Percentiles rank a stretch among this genome's conserved stretches.
Evolutionary conservation across 2,888 invertebrate species (phyloP).

Genomic region (Pandemis corylana): DNA sequence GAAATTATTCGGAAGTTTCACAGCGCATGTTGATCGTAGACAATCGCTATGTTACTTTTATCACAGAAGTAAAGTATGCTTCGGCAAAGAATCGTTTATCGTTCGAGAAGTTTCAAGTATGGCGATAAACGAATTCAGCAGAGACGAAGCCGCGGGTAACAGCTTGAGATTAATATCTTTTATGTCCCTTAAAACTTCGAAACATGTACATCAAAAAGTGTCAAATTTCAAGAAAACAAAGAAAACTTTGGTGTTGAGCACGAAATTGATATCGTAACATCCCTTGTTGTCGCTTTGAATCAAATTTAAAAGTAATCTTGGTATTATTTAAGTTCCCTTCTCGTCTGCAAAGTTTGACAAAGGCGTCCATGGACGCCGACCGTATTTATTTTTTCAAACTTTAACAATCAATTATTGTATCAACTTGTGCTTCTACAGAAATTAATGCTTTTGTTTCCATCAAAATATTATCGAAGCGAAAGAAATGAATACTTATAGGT

Average conservation of each 20-base stretch:
- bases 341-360: constrained; percentile 20
- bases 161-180: neutral
- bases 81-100: no score
- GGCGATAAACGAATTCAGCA: no score
- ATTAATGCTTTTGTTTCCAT: neutral
- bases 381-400: constrained; percentile 35
- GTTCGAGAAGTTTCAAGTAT: no score
- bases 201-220: constrained; percentile 19
- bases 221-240: constrained; percentile 25
- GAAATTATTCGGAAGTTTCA: no score
- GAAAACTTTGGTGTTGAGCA: constrained; percentile 27
- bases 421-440: neutral
- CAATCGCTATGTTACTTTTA: no score
- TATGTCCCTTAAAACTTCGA: neutral
- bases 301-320: constrained; percentile 41
- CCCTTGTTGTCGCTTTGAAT: constrained; percentile 34
- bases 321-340: constrained; percentile 38
- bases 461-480: neutral
- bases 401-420: constrained; percentile 18
- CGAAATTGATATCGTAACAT: constrained; percentile 35
- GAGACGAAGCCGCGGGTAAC: neutral
- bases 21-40: no score
- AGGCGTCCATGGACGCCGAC: constrained; percentile 4
- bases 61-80: no score
- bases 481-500: neutral